A percentile compares a stretch with the other conserved stretches of the same genome.
These are phyloP conservation scores for Hesperia comma DNA, from an alignment of 2,888 invertebrate genomes.

Conservation along the genomic window DNA sequence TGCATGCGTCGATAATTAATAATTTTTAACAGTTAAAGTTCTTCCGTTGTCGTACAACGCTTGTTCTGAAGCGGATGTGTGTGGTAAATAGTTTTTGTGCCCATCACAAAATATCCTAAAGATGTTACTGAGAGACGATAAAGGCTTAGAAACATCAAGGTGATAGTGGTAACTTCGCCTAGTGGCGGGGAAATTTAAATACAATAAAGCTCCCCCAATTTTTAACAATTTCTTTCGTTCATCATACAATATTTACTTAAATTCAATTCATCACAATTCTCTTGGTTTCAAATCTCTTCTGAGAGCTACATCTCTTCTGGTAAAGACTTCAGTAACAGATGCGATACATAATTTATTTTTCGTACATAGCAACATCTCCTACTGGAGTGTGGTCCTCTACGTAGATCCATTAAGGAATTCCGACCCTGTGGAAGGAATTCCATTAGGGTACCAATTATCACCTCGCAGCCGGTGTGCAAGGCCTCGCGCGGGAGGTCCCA, in stretches of 20 bases:
- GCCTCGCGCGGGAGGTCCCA: slow-evolving; percentile 42
- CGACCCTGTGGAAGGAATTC: slow-evolving; percentile 14
- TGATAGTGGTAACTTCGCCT: too few relatives aligned
- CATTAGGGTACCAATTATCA: slow-evolving; percentile 31
- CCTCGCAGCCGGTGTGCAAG: slow-evolving; percentile 4
- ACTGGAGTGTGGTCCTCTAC: neutral
- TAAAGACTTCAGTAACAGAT: too few relatives aligned
- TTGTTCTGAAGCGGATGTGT: slow-evolving; percentile 7
- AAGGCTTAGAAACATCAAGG: too few relatives aligned
- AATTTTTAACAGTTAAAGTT: slow-evolving; percentile 24
- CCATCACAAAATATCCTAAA: too few relatives aligned
- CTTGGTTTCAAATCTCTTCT: too few relatives aligned
- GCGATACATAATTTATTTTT: neutral
- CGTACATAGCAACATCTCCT: neutral
- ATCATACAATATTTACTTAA: too few relatives aligned
- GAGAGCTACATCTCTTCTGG: too few relatives aligned
- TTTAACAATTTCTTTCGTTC: too few relatives aligned
- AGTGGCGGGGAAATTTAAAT: too few relatives aligned
- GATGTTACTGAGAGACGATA: too few relatives aligned
- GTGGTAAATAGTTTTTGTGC: slow-evolving; percentile 23
- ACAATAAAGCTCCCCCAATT: too few relatives aligned
- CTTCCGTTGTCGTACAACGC: slow-evolving; percentile 23
- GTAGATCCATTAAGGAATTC: slow-evolving; percentile 18
- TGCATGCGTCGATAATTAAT: slow-evolving; percentile 37
- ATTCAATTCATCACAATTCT: too few relatives aligned